phyloP scores from a whole-genome alignment of 2,113 vertebrate species.

The Melanotaenia duboulayi region DNA sequence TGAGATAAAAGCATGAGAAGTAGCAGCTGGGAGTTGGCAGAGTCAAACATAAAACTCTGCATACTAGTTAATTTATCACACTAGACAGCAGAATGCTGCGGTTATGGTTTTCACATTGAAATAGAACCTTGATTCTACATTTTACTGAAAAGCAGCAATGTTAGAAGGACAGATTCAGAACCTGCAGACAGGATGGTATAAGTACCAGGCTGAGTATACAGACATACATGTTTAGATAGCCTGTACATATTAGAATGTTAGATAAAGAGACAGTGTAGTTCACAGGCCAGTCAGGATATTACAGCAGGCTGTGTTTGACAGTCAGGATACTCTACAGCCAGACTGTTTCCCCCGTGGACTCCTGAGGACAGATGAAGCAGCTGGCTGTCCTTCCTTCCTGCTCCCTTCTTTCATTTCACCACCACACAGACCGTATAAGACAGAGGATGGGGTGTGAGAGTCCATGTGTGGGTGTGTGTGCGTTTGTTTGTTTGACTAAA shows the following conservation, averaged over 20 bases:
- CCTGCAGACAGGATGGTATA: too few relatives aligned
- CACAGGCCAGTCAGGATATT: constrained; percentile 68
- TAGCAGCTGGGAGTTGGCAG: background rate
- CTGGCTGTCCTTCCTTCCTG: constrained; percentile 79
- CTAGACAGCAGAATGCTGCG: background rate
- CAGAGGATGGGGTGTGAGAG: constrained; percentile 13
- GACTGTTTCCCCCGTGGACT: constrained; percentile 73
- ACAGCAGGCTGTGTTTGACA: constrained; percentile 69
- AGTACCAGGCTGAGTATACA: too few relatives aligned
- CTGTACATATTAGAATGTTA: constrained; percentile 16
- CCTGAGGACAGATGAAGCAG: constrained; percentile 78
- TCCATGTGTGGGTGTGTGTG: background rate
- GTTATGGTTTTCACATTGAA: too few relatives aligned
- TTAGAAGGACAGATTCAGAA: too few relatives aligned
- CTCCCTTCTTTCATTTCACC: constrained; percentile 75
- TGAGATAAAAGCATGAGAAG: constrained; percentile 35
- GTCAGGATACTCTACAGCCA: constrained; percentile 76
- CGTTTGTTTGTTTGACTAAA: constrained; percentile 18
- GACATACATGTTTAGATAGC: constrained; percentile 7
- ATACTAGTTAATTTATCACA: constrained; percentile 11
- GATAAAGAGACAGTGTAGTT: constrained; percentile 28
- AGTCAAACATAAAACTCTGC: constrained; percentile 14
- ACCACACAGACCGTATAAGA: constrained; percentile 61
- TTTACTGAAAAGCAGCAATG: too few relatives aligned
- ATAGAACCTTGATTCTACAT: too few relatives aligned